Base-by-base conservation (phyloP, 1,140 invertebrate species). In the Helicoverpa armigera region DNA sequence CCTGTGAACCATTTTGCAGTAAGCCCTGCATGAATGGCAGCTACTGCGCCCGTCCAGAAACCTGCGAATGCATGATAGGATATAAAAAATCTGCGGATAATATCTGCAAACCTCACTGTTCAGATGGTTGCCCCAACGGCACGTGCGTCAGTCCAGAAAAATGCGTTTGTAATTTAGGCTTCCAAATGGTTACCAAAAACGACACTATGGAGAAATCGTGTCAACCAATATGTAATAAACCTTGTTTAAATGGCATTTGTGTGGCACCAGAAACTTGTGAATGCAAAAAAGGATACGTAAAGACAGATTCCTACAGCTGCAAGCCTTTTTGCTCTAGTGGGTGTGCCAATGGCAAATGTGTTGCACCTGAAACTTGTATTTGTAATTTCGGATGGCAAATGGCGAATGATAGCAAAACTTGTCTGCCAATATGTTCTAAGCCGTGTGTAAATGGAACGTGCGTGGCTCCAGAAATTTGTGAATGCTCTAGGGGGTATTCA, bases 381-480 rank as follows among this genome's bases (percentile, higher is more conserved):
- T 86, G 63, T 43, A 10, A 67, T 10, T 11, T n/a, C 3, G 63
- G 63, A 18, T 67, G 63, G 63, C 35, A 18, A 67, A 16, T 18
- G 31, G 87, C 9, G 5, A 72, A 54, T n/a, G 4, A 43, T 43
- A 43, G 35, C 35, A 72, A 53, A 48, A 35, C n/a, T n/a, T 73
- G 70, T 11, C 51, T 43, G 29, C 70, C 70, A 4, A 35, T 73
- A n/a, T 73, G 70, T 14, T 56, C 70, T 1, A 35, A 73, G n/a
- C 14, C 14, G 0, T 86, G 85, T 18, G 12, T 51, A 3, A 96
- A 96, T 83, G 96, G 96, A 12, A 88, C 92, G 11, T 97, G 96
- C 82, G 89, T 95, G 1, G 94, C 92, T 13, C 96, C 96, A 0
- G 96, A 96, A 50, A 48, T 43, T 16, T 67, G 63, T 18, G 9